Conservation (phyloP, 2,888 invertebrate genomes). For the Palloptera scutellata region DNA sequence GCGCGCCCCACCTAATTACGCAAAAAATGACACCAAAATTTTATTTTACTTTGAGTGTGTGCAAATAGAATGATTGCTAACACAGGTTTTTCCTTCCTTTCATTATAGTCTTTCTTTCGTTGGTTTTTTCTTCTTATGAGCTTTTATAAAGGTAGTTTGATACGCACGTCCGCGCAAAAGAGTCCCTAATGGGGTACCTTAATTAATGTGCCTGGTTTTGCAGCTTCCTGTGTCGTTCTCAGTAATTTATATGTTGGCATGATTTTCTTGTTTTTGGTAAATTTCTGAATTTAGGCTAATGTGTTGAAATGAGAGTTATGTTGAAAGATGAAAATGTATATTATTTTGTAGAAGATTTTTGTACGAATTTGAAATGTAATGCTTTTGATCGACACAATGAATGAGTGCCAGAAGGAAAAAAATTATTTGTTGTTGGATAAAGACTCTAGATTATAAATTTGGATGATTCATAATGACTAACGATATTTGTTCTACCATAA, state of each 20-base stretch:
- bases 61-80: no score
- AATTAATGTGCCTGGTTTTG: conserved; percentile 47
- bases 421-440: no score
- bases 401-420: background rate
- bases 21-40: conserved; percentile 38
- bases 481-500: no score
- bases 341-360: background rate
- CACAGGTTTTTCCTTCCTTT: no score
- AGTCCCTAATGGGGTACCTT: conserved; percentile 52
- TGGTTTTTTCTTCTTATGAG: background rate
- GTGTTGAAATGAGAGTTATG: conserved; percentile 48
- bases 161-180: conserved; percentile 28
- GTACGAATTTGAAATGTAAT: background rate
- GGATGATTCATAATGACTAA: no score
- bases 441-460: no score
- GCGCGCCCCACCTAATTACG: conserved; percentile 57
- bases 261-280: conserved; percentile 16
- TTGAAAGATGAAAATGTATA: background rate
- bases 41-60: background rate
- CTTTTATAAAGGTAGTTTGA: background rate
- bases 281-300: conserved; percentile 38
- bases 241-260: background rate
- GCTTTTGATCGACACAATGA: background rate
- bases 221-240: background rate
- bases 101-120: background rate